Conservation (phyloP, 2,888 invertebrate genomes). For the Vesta saturnalis region DNA sequence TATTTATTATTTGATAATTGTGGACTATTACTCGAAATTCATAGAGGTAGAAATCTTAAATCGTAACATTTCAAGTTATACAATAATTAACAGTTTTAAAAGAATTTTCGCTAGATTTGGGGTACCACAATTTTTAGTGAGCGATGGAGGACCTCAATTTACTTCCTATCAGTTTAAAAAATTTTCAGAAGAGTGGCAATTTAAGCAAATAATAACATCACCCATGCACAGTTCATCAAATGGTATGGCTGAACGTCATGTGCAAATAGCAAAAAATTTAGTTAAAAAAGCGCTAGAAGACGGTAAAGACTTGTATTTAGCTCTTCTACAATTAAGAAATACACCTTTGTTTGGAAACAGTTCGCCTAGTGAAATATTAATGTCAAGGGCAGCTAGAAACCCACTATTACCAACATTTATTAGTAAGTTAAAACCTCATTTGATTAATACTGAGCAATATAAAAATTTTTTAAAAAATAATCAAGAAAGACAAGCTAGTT, state of each 20-base stretch:
- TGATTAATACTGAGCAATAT: background rate
- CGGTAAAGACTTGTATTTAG: conserved; percentile 16
- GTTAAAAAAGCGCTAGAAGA: no score
- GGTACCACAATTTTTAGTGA: no score
- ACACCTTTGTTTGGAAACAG: conserved; percentile 14
- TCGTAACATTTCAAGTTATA: no score
- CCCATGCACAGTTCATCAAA: conserved; percentile 21
- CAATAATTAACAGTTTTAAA: no score
- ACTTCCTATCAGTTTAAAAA: background rate
- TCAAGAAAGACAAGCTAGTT: background rate
- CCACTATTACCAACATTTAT: background rate
- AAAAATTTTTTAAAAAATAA: background rate
- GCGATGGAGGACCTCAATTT: conserved; percentile 18
- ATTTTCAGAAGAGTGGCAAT: no score
- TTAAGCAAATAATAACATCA: conserved; percentile 15
- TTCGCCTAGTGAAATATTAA: conserved; percentile 13
- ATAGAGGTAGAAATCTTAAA: no score
- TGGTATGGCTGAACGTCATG: conserved; percentile 19
- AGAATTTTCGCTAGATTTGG: conserved; percentile 23
- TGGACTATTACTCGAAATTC: conserved; percentile 17
- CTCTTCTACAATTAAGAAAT: conserved; percentile 20
- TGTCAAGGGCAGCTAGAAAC: conserved; percentile 8
- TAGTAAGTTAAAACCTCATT: background rate
- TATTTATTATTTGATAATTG: conserved; percentile 19
- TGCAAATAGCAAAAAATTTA: no score